A percentile compares a stretch with the other conserved stretches of the same genome.
Evolutionary conservation across 2,888 invertebrate species (phyloP).

Genomic region (Anoplius nigerrimus): DNA sequence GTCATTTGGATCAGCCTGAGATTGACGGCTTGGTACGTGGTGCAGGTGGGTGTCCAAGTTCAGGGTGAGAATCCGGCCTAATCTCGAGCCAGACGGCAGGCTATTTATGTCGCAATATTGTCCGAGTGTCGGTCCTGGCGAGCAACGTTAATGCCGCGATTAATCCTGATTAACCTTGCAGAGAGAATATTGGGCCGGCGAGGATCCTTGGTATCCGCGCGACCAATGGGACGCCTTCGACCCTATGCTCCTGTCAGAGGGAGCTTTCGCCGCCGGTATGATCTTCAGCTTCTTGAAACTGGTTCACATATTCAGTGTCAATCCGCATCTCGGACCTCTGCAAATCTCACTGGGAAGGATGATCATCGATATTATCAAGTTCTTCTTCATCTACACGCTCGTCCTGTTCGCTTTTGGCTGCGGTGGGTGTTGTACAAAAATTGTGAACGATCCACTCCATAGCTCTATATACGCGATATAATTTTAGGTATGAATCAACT

Average conservation of each 20-base stretch:
- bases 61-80: neutral
- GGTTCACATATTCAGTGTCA: conserved; percentile 97
- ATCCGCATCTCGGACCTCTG: conserved; percentile 94
- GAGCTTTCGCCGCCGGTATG: conserved; percentile 97
- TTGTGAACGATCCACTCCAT: neutral
- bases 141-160: neutral
- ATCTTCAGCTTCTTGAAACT: conserved; percentile 95
- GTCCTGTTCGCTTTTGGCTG: conserved; percentile 97
- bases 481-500: conserved; percentile 88
- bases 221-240: conserved; percentile 96
- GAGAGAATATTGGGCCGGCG: conserved; percentile 83
- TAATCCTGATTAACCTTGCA: conserved; percentile 63
- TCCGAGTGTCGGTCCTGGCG: too few species aligned
- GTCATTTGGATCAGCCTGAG: conserved; percentile 94
- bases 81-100: neutral
- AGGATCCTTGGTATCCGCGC: conserved; percentile 90
- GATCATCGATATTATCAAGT: conserved; percentile 96
- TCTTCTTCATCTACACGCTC: conserved; percentile 95
- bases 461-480: neutral
- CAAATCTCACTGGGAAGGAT: conserved; percentile 96
- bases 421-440: conserved; percentile 78
- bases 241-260: conserved; percentile 94
- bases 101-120: too few species aligned
- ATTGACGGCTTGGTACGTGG: conserved; percentile 90
- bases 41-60: conserved; percentile 82